Conservation (phyloP, 2,888 invertebrate genomes). For the Campoplex capitator region DNA sequence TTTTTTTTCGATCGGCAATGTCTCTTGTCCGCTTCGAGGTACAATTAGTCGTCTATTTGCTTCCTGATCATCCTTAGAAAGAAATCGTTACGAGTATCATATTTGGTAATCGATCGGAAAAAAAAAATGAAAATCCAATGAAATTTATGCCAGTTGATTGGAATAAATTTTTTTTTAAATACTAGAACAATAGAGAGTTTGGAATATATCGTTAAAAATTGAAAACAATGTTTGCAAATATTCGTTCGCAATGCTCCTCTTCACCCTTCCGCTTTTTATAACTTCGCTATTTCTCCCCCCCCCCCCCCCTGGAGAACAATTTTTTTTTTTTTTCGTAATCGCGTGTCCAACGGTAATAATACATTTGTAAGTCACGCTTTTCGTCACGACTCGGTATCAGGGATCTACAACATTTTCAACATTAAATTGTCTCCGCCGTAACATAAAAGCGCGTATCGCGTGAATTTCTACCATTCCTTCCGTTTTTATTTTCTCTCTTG, state of each 20-base stretch:
- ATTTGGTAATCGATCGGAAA: neutral
- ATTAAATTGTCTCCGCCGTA: neutral
- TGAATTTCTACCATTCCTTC: neutral
- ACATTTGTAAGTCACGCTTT: constrained; percentile 1
- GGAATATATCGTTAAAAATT: neutral
- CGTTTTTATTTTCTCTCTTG: neutral
- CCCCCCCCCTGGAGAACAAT: neutral
- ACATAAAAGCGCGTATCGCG: neutral
- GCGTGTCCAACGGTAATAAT: constrained; percentile 14
- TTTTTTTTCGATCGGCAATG: constrained; percentile 10
- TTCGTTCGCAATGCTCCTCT: neutral
- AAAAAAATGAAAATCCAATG: neutral
- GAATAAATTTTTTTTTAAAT: too few species aligned
- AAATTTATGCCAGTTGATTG: neutral
- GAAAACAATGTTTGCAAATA: neutral
- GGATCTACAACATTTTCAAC: constrained; percentile 5
- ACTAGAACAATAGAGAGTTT: neutral
- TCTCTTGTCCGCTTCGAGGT: constrained; percentile 13
- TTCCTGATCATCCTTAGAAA: constrained; percentile 32
- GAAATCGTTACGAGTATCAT: neutral
- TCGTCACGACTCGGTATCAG: neutral
- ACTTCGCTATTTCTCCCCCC: neutral
- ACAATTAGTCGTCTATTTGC: constrained; percentile 20
- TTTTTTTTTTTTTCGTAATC: neutral
- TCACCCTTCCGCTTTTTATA: neutral